Evolutionary conservation across 2,888 invertebrate species (phyloP), one percentile per base, ranked within the genome.

Genomic region (Drosophila formosana): DNA sequence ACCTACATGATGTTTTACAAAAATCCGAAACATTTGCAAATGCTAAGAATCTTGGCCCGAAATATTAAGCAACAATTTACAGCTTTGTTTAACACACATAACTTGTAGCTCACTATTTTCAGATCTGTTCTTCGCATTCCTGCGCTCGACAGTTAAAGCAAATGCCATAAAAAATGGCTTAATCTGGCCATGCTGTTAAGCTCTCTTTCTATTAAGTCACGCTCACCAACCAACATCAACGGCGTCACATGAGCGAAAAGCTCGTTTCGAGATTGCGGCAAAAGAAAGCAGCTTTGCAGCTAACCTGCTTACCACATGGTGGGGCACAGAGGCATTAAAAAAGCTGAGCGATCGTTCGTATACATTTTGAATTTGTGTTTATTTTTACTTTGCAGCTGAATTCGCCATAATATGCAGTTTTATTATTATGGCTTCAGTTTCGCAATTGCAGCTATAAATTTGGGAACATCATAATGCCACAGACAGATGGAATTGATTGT

Each of bases 401-500:
- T 61, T 51, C 43, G 39, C 26, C n/a, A 9, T 25, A 25, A 46
- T 46, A 4, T 50, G 37, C 51, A 66, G 6, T 45, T 53, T 28
- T 51, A 23, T 65, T 50, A 51, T 49, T 11, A 30, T 32, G 45
- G 8, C 41, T 37, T 49, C 34, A 58, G 64, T 71, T 45, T 58
- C 43, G 65, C 28, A 57, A 70, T 57, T 51, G 57, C 25, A 57
- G 46, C 60, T 26, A 60, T 65, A 65, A 56, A 66, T 52, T 50
- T 50, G 25, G 26, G 7, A 13, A 52, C 46, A 30, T 53, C 23
- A 25, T 28, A 62, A 66, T 70, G 57, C 5, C 13, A 37, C 37
- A 13, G n/a, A 7, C 18, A 62, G 73, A 75, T 66, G 34, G 51
- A 30, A 76, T 52, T 52, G 51, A 72, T 34, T 43, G 51, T 45